These are phyloP conservation scores for Antitype chi DNA, from an alignment of 2,888 invertebrate species.

Conservation along the genomic window DNA sequence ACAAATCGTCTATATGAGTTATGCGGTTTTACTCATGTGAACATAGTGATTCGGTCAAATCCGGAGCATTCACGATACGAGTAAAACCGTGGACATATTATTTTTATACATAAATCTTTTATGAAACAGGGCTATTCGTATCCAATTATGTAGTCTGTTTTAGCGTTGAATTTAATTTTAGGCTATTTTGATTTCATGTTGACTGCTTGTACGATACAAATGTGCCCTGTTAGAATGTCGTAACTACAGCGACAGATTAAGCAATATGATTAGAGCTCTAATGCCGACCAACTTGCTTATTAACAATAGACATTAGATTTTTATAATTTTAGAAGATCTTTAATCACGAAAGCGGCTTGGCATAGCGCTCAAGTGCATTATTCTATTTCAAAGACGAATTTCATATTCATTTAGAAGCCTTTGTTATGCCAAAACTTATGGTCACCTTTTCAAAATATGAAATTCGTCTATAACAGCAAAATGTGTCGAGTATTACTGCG, in stretches of 20 bases:
- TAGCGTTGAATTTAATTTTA: not conserved
- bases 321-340: constrained; percentile 61
- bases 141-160: constrained; percentile 4
- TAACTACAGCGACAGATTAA: constrained; percentile 23
- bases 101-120: constrained; percentile 8
- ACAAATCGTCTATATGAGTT: not conserved
- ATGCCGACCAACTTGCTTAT: constrained; percentile 60
- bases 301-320: constrained; percentile 64
- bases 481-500: constrained; percentile 54
- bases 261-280: constrained; percentile 49
- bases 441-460: constrained; percentile 43
- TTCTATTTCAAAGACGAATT: constrained; percentile 55
- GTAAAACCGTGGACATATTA: not conserved
- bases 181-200: not conserved
- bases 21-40: not conserved
- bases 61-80: not conserved
- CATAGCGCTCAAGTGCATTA: constrained; percentile 72
- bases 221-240: constrained; percentile 19
- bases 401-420: constrained; percentile 49
- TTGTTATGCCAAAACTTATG: constrained; percentile 7
- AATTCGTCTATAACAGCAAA: constrained; percentile 59
- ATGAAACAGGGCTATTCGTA: constrained; percentile 22
- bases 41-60: not conserved
- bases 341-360: constrained; percentile 70
- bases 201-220: constrained; percentile 19